A percentile compares a stretch with the other conserved stretches of the same genome.
Evolutionary conservation across 2,888 invertebrate species (phyloP).

Genomic region (Trachelus stipa): DNA sequence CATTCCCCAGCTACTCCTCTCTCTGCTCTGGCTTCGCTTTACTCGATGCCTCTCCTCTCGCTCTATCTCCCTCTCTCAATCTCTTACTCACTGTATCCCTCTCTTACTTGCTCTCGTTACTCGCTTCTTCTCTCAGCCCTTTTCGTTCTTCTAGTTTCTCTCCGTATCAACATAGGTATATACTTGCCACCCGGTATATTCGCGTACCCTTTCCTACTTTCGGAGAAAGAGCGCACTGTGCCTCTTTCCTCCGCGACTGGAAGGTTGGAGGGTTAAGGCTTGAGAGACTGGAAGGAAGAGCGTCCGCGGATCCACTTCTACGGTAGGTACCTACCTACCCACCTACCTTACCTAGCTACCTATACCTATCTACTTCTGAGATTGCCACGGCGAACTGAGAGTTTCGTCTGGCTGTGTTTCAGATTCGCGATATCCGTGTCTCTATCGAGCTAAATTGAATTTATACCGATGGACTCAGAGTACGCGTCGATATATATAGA

Average conservation of each 20-base stretch:
- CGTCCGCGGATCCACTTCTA: constrained; percentile 18
- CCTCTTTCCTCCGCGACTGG: neutral
- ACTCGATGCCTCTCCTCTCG: neutral
- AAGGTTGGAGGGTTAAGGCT: neutral
- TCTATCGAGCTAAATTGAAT: constrained; percentile 16
- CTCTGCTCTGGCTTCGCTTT: constrained; percentile 25
- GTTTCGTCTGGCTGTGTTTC: constrained; percentile 16
- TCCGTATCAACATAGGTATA: neutral
- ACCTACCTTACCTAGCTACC: neutral
- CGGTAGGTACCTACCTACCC: neutral
- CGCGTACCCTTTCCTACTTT: neutral
- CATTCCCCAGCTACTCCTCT: constrained; percentile 49
- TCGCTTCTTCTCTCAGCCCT: neutral
- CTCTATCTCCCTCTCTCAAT: neutral
- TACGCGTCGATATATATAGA: constrained; percentile 1
- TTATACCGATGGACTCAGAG: constrained; percentile 11
- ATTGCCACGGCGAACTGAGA: constrained; percentile 23
- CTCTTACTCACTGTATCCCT: constrained; percentile 13
- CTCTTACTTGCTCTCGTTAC: constrained; percentile 6
- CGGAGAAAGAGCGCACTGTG: neutral
- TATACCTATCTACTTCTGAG: constrained; percentile 27
- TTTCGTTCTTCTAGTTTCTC: neutral
- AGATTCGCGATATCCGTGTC: constrained; percentile 22
- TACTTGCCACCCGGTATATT: neutral
- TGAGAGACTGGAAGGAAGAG: neutral